Evolutionary conservation across 2,797 vertebrate species (phyloP).

Genomic region (Phrynocephalus vlangalii): DNA sequence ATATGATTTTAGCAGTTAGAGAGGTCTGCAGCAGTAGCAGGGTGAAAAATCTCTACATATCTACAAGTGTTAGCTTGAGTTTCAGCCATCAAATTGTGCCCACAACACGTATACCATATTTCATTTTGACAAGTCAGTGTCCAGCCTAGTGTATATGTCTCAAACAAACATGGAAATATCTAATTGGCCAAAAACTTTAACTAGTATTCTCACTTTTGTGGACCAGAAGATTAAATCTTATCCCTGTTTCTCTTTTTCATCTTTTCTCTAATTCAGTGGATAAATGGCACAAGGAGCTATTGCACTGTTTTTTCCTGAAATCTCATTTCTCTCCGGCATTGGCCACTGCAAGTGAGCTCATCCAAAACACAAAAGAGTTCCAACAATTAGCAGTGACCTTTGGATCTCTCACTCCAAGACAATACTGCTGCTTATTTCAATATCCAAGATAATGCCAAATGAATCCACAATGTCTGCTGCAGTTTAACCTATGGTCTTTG

Average conservation of each 20-base stretch:
- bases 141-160: background rate
- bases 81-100: background rate
- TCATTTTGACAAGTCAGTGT: background rate
- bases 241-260: background rate
- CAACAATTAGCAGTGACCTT: slow-evolving; percentile 8
- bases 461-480: slow-evolving; percentile 44
- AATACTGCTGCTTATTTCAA: slow-evolving; percentile 35
- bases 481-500: background rate
- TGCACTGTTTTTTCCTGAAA: background rate
- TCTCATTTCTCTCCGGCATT: background rate
- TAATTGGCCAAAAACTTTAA: background rate
- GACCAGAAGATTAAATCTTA: background rate
- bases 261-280: background rate
- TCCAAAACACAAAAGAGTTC: slow-evolving; percentile 19
- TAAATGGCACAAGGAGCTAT: background rate
- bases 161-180: background rate
- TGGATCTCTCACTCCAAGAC: background rate
- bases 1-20: no score
- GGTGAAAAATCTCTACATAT: no score
- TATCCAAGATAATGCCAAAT: slow-evolving; percentile 26
- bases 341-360: background rate
- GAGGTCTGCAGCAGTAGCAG: no score
- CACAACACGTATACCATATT: background rate
- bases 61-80: no score
- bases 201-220: background rate